Conservation (phyloP, 2,888 invertebrate genomes). For the Peribatodes rhomboidaria region DNA sequence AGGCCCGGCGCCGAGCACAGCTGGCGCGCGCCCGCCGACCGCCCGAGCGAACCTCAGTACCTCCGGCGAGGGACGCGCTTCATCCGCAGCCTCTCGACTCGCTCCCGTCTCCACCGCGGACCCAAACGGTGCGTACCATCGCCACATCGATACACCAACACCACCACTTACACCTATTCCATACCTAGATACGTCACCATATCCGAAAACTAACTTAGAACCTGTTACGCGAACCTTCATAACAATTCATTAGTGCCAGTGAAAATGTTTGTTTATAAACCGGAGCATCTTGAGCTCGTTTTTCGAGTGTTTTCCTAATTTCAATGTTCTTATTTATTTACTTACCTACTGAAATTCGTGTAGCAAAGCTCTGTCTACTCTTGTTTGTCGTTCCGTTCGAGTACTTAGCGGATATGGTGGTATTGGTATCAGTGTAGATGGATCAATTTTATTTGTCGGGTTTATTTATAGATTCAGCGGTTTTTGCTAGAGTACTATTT, state of each 20-base stretch:
- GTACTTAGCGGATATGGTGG: background rate
- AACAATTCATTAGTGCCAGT: slow-evolving; percentile 62
- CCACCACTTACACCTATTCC: background rate
- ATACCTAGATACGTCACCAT: slow-evolving; percentile 56
- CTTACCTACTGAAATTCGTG: too few species aligned
- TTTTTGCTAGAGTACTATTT: background rate
- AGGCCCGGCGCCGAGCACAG: slow-evolving; percentile 70
- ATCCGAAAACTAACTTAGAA: slow-evolving; percentile 59
- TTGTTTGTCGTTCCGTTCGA: background rate
- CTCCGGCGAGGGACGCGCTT: slow-evolving; percentile 67
- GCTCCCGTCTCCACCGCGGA: slow-evolving; percentile 67
- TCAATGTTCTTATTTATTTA: background rate
- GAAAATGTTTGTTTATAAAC: slow-evolving; percentile 70
- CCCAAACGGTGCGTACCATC: slow-evolving; percentile 77
- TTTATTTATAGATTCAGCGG: background rate
- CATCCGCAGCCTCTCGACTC: slow-evolving; percentile 66
- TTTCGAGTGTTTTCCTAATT: slow-evolving; percentile 19
- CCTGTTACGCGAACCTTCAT: slow-evolving; percentile 73
- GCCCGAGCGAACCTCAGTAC: slow-evolving; percentile 67
- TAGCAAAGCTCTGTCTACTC: background rate
- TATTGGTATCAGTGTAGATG: slow-evolving; percentile 1
- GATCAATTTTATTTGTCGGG: background rate
- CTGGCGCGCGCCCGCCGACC: slow-evolving; percentile 71
- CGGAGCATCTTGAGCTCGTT: slow-evolving; percentile 24
- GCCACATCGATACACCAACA: background rate